Conservation (phyloP, 2,797 vertebrate species). For the Thaleichthys pacificus region DNA sequence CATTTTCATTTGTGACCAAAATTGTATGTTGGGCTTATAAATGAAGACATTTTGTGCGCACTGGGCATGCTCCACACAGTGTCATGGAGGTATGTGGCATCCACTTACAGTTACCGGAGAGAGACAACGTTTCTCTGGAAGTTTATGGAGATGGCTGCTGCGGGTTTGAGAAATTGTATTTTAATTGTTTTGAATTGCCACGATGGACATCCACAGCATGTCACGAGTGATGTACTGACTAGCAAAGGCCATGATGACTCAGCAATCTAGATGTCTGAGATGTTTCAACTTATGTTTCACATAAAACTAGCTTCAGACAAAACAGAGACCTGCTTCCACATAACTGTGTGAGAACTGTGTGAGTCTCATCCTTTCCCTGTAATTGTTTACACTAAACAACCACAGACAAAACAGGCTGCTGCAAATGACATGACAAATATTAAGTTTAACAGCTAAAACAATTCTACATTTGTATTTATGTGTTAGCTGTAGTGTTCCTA, state of each 20-base stretch:
- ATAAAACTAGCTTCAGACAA: slow-evolving; percentile 10
- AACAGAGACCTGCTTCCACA: neutral
- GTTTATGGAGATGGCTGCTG: neutral
- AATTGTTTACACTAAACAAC: slow-evolving; percentile 60
- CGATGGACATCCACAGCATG: slow-evolving; percentile 10
- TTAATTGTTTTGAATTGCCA: slow-evolving; percentile 6
- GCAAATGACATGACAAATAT: slow-evolving; percentile 15
- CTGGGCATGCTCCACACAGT: too few species aligned
- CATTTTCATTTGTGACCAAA: neutral
- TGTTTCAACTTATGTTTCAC: slow-evolving; percentile 14
- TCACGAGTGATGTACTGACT: slow-evolving; percentile 9
- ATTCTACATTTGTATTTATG: neutral
- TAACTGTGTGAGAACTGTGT: neutral
- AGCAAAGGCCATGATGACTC: slow-evolving; percentile 13
- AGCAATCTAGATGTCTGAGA: slow-evolving; percentile 34
- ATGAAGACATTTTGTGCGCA: neutral
- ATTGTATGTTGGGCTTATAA: neutral
- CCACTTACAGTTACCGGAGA: neutral
- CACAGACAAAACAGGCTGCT: slow-evolving; percentile 30
- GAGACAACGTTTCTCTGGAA: neutral
- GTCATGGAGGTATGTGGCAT: neutral
- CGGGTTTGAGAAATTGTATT: neutral
- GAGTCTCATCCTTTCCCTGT: slow-evolving; percentile 67
- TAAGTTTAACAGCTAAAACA: neutral
- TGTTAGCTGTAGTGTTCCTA: neutral